phyloP scores from a whole-genome alignment of 2,888 invertebrate genomes.

The Ctenicera cuprea region DNA sequence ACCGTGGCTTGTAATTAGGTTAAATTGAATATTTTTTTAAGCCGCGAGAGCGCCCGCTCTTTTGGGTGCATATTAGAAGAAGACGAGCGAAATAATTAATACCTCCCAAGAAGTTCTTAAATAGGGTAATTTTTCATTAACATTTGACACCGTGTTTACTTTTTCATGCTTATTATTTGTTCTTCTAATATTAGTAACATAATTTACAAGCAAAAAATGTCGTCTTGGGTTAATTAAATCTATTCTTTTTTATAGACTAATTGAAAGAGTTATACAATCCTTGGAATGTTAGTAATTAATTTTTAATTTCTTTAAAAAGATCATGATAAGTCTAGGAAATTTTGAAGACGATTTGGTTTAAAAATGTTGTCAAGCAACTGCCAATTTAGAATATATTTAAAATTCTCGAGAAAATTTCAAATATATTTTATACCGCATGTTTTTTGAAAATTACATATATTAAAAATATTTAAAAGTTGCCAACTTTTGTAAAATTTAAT shows the following conservation, averaged over 20 bases:
- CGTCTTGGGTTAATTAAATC: background rate
- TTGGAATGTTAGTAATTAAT: too few species aligned
- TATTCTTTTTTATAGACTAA: background rate
- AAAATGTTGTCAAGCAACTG: too few species aligned
- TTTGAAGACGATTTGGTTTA: too few species aligned
- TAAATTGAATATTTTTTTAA: slow-evolving; percentile 37
- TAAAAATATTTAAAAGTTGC: too few species aligned
- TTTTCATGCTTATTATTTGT: slow-evolving; percentile 27
- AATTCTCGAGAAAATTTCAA: too few species aligned
- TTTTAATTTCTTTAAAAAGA: too few species aligned
- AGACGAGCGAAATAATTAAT: slow-evolving; percentile 62
- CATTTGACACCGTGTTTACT: slow-evolving; percentile 49
- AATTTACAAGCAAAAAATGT: slow-evolving; percentile 3
- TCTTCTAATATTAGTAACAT: slow-evolving; percentile 17
- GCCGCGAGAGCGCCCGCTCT: slow-evolving; percentile 9
- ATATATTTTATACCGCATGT: too few species aligned
- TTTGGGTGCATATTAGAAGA: slow-evolving; percentile 34
- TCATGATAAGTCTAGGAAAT: too few species aligned
- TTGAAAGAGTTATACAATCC: background rate
- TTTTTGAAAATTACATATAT: too few species aligned
- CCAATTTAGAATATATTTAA: too few species aligned
- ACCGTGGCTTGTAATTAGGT: slow-evolving; percentile 43
- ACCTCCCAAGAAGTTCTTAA: slow-evolving; percentile 62
- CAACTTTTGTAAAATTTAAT: too few species aligned
- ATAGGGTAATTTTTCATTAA: slow-evolving; percentile 59